Evolutionary conservation across 2,113 vertebrate species (phyloP), one percentile per base, ranked within the genome.

Genomic region (Hucho hucho): DNA sequence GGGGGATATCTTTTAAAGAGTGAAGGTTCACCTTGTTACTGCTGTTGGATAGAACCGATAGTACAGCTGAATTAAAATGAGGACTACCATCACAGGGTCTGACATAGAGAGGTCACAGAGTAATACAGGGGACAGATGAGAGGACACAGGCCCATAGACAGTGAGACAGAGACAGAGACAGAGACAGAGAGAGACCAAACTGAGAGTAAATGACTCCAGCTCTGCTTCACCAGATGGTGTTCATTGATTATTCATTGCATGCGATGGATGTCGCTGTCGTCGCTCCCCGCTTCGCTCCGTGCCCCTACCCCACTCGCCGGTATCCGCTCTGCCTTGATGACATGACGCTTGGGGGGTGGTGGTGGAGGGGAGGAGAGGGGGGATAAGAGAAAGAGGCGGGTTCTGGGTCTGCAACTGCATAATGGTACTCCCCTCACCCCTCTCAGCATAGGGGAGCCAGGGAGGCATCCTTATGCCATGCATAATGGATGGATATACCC

Each of bases 191-290:
- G 9, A 49, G 65, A 84, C 64, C 49, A 65, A 76, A 84, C 67
- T 70, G 13, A 58, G 78, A 84, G 83, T 77, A 81, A 87, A 80
- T 74, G 83, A 80, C 83, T 83, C 86, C 82, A 81, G 86, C 82
- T 77, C 61, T 73, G 81, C 87, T 82, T 37, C 86, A 83, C 86
- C 91, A 92, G 91, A 92, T 92, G 91, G 91, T 88, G 87, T 91
- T 91, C 90, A 92, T 92, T 90, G 91, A 92, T 91, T 92, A 92
- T 92, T 92, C 91, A 92, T 92, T 86, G 87, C 86, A 76, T 86
- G 91, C 87, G 79, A 92, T 91, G 89, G 89, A 92, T 92, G 89
- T 90, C 87, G 90, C 89, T 88, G 90, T 90, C 90, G 89, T 79
- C 68, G 73, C 86, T 74, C 86, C 83, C 67, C 6, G 89, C 84